Conservation (phyloP, 2,888 invertebrate species). For the Fissipunctia ypsillon region DNA sequence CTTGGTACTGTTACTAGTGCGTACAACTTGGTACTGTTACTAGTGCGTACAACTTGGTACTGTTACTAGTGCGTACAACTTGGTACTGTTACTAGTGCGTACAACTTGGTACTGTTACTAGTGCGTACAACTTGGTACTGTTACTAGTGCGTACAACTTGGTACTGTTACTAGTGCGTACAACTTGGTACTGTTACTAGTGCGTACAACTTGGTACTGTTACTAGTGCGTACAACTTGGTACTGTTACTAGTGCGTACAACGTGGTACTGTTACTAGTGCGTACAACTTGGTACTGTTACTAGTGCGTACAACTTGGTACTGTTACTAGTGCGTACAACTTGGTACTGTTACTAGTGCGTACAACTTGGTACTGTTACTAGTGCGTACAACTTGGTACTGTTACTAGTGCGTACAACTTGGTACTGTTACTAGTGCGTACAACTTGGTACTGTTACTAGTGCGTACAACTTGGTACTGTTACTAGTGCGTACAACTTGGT, state of each 20-base stretch:
- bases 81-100: not conserved
- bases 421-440: not conserved
- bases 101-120: not conserved
- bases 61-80: not conserved
- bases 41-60: not conserved
- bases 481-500: not conserved
- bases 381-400: not conserved
- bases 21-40: not conserved
- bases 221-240: not conserved
- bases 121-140: not conserved
- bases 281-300: not conserved
- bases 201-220: not conserved
- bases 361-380: not conserved
- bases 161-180: not conserved
- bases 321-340: not conserved
- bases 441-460: not conserved
- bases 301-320: not conserved
- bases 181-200: not conserved
- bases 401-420: not conserved
- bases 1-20: not conserved
- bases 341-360: not conserved
- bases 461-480: not conserved
- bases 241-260: too few species aligned
- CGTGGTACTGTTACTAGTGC: too few species aligned
- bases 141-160: not conserved